Percentiles rank a stretch among this genome's conserved stretches.
Evolutionary conservation across 2,888 invertebrate genomes (phyloP).

Genomic region (Pollenia angustigena): DNA sequence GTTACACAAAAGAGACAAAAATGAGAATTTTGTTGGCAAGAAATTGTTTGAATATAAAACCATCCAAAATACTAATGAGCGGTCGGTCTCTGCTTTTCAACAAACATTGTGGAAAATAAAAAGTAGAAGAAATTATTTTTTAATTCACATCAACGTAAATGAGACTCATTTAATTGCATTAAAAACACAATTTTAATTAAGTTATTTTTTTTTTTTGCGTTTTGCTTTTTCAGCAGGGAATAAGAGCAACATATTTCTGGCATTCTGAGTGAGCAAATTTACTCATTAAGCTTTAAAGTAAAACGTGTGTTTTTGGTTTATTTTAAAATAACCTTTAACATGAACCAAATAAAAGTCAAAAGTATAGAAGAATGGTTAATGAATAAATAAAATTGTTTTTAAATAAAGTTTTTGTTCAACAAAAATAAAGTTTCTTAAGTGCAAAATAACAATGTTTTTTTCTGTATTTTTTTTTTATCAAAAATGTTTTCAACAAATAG

Average conservation of each 20-base stretch:
- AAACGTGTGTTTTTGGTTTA: not conserved
- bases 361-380: not conserved
- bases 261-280: not conserved
- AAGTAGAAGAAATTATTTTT: not conserved
- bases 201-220: not conserved
- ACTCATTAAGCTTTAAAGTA: not conserved
- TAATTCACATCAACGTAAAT: slow-evolving; percentile 22
- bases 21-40: not conserved
- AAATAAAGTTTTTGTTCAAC: not conserved
- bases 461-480: too few relatives aligned
- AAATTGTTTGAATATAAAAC: not conserved
- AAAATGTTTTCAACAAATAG: too few relatives aligned
- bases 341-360: not conserved
- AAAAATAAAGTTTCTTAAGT: slow-evolving; percentile 21
- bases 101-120: slow-evolving; percentile 35
- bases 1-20: slow-evolving; percentile 8
- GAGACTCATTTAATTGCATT: slow-evolving; percentile 63
- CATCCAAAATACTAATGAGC: slow-evolving; percentile 33
- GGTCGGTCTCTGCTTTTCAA: slow-evolving; percentile 40
- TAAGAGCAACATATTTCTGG: not conserved
- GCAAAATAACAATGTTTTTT: not conserved
- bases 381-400: not conserved
- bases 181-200: slow-evolving; percentile 66
- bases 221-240: not conserved
- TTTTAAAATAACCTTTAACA: not conserved